These are phyloP conservation scores for Hydropsyche betteni DNA, from an alignment of 2,888 invertebrate species.

Conservation along the genomic window DNA sequence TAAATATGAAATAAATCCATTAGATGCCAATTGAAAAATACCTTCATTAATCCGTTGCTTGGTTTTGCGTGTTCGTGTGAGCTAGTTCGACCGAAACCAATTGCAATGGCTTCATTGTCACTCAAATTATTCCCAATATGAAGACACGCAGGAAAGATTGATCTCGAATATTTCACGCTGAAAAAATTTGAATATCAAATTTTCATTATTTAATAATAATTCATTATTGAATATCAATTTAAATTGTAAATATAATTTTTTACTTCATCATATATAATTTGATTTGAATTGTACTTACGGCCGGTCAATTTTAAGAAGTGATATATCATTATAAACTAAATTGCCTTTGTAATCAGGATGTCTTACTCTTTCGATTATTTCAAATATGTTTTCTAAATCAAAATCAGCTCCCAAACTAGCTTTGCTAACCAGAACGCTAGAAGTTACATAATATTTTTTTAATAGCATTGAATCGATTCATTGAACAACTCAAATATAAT, in stretches of 20 bases:
- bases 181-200: not conserved
- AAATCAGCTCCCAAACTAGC: conserved; percentile 28
- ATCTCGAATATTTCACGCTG: not conserved
- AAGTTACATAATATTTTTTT: not conserved
- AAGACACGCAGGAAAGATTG: conserved; percentile 24
- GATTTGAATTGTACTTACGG: conserved; percentile 1
- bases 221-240: too few relatives aligned
- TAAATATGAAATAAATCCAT: too few relatives aligned
- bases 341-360: conserved; percentile 14
- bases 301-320: conserved; percentile 11
- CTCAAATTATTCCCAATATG: conserved; percentile 14
- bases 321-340: conserved; percentile 27
- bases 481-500: not conserved
- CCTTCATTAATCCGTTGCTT: conserved; percentile 22
- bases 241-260: too few relatives aligned
- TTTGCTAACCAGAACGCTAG: not conserved
- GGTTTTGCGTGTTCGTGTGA: not conserved
- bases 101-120: conserved; percentile 1
- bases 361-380: not conserved
- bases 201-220: too few relatives aligned
- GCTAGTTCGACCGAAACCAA: conserved; percentile 4
- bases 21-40: not conserved
- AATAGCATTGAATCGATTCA: not conserved
- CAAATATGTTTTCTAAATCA: not conserved
- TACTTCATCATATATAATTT: not conserved